Evolutionary conservation across 1,140 invertebrate species (phyloP), one percentile per base, ranked within the genome.

Genomic region (Araneus ventricosus): DNA sequence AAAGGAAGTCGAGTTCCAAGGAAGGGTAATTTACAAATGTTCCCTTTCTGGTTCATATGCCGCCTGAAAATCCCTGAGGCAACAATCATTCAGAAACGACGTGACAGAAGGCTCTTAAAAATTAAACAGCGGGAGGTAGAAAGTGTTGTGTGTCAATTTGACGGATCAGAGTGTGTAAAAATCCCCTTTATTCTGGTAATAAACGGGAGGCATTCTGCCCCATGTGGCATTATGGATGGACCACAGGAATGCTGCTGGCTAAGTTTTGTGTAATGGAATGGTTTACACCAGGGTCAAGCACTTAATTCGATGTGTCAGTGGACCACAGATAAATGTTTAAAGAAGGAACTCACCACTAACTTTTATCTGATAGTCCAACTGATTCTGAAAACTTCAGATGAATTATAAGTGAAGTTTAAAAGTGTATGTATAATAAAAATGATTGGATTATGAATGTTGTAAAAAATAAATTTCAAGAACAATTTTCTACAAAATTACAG

Each of bases 111-210:
- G 80, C 41, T 52, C 80, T 41, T 82, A 82, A 82, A 82, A 52
- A 82, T 82, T 82, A 82, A 82, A 82, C 80, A 82, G 80, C 41
- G 41, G 80, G 80, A 24, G 41, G 80, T 82, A 52, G 24, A 27
- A 52, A 22, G 80, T 82, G 41, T 82, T 82, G 80, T 82, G 41
- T 52, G 41, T 82, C 39, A 27, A 82, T 82, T 82, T 82, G 80
- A 82, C 80, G 80, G 27, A 82, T 82, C 37, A 75, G 70, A 75
- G 80, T 41, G 37, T 52, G 80, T 41, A 41, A 52, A 82, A 82
- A 45, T n/a, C n/a, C 17, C 80, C 20, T 82, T 82, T 45, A 82
- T 10, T 22, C 80, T 45, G 37, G 41, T 82, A 82, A 82, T 82
- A 82, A 45, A 82, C 39, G 24, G 41, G 39, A n/a, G 8, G 24